Base-by-base conservation (phyloP, 1,140 invertebrate genomes). In the Galleria mellonella region DNA sequence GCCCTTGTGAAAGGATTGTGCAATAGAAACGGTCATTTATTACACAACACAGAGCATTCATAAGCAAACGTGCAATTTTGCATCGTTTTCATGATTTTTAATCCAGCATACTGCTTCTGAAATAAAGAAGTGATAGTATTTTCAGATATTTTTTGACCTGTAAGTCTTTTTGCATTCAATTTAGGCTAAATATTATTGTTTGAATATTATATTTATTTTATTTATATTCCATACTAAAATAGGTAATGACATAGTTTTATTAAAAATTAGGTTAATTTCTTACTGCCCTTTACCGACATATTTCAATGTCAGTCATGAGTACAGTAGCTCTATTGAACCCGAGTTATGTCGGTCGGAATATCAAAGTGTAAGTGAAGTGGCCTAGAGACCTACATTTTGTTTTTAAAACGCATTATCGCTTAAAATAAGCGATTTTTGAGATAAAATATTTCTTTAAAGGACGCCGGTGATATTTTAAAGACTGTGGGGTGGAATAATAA, bases 11-110 rank as follows among this genome's bases (percentile, higher is more conserved):
- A 85, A 85, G 78, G 76, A 85, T 85, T 85, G 78, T 83, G 82
- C 78, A 85, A 85, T 78, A 82, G 78, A 85, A 85, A 83, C 82
- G 82, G 81, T 79, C 77, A 85, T 85, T 85, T 83, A 83, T 85
- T 83, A 85, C 78, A 82, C 82, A 85, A 85, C 78, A 62, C 66
- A 71, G 54, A 62, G 71, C 81, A 82, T 77, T 81, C 81, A 85
- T 78, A 77, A 81, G 71, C 76, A 75, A 81, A 77, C 74, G 58
- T 62, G 72, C 71, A 51, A 79, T 82, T 84, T 78, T 72, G 65
- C 59, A 68, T 72, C 63, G 74, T 72, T 75, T 72, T 68, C 54
- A 74, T 65, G 60, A 59, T 51, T 64, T 52, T 60, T 55, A 59
- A 23, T 23, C 17, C 17, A 23, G 43, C 46, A 44, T 47, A 36